Evolutionary conservation across 1,140 invertebrate genomes (phyloP).

Genomic region (Brachionus calyciflorus): DNA sequence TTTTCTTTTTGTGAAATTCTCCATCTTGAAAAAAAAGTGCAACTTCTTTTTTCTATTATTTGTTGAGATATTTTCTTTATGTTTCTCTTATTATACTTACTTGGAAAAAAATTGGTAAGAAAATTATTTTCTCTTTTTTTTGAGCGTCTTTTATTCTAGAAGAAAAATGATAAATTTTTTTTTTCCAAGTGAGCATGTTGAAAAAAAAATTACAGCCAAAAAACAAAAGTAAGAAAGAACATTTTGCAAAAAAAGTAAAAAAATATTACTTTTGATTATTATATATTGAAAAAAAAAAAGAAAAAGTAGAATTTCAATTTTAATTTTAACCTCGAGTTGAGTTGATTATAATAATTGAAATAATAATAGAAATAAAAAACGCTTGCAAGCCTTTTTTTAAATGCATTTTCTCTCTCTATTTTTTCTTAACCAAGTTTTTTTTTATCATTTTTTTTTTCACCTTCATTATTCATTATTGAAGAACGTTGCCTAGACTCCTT

Average conservation of each 20-base stretch:
- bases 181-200: neutral
- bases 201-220: neutral
- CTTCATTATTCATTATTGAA: conserved; percentile 1
- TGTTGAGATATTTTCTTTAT: too few species aligned
- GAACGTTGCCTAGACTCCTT: conserved; percentile 33
- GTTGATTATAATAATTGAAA: conserved; percentile 15
- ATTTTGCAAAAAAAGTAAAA: neutral
- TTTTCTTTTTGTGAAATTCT: too few species aligned
- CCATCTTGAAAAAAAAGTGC: too few species aligned
- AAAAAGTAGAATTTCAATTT: neutral
- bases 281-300: conserved; percentile 1
- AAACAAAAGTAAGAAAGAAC: neutral
- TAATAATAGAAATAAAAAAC: conserved; percentile 23
- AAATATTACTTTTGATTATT: neutral
- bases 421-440: neutral
- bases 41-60: too few species aligned
- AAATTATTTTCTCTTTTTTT: too few species aligned
- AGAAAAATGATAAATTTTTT: neutral
- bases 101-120: too few species aligned
- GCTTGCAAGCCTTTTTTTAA: conserved; percentile 23
- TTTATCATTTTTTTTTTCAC: conserved; percentile 16
- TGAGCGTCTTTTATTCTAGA: too few species aligned
- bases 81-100: too few species aligned
- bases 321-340: conserved; percentile 27
- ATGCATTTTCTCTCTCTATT: conserved; percentile 12